These are phyloP conservation scores for Sebastes itinus DNA, from an alignment of 2,797 vertebrate species.

Conservation along the genomic window DNA sequence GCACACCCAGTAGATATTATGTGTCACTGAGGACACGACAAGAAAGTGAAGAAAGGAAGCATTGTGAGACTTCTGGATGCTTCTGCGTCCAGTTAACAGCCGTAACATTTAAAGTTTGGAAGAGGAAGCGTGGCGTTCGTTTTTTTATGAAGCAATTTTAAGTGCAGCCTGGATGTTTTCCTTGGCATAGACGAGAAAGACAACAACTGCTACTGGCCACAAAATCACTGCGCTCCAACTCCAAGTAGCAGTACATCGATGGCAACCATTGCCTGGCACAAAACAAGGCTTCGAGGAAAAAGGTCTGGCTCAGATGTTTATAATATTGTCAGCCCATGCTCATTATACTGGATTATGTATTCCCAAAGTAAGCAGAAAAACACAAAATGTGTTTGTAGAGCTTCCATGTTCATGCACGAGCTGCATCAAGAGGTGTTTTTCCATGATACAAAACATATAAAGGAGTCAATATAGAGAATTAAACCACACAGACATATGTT, in stretches of 20 bases:
- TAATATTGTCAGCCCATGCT: background rate
- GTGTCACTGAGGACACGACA: background rate
- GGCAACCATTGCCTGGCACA: background rate
- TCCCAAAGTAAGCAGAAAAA: constrained; percentile 26
- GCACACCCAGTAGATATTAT: background rate
- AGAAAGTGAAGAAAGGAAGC: constrained; percentile 23
- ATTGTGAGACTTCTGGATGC: constrained; percentile 9
- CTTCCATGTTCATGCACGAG: background rate
- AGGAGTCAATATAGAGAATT: background rate
- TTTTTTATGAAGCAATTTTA: constrained; percentile 32
- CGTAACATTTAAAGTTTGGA: constrained; percentile 23
- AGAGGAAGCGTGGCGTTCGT: constrained; percentile 5
- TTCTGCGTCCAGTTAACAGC: constrained; percentile 15
- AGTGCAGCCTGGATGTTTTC: constrained; percentile 48
- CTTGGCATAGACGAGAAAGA: constrained; percentile 24
- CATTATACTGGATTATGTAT: constrained; percentile 9
- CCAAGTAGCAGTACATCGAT: constrained; percentile 14
- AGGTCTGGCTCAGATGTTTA: background rate
- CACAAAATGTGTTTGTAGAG: constrained; percentile 12
- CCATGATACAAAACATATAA: background rate
- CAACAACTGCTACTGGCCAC: constrained; percentile 42
- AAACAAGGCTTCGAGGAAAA: constrained; percentile 21
- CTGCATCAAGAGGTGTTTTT: background rate
- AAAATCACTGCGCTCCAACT: constrained; percentile 13
- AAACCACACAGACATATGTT: background rate